phyloP scores from a whole-genome alignment of 2,888 invertebrate species.

The Hemistola chrysoprasaria region DNA sequence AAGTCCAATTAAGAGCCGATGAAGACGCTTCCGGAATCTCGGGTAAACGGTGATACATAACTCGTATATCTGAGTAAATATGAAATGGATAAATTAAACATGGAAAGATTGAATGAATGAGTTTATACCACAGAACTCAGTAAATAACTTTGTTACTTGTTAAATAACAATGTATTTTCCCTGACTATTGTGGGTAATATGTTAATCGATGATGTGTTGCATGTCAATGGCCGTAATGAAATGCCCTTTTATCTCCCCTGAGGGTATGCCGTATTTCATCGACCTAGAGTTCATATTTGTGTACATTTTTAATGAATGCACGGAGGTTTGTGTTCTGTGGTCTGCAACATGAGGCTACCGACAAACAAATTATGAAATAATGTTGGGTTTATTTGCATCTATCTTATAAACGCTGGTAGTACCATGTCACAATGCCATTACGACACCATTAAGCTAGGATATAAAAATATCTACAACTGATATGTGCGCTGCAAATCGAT shows the following conservation, averaged over 20 bases:
- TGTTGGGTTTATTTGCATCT: slow-evolving; percentile 54
- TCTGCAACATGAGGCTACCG: slow-evolving; percentile 41
- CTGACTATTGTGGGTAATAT: slow-evolving; percentile 47
- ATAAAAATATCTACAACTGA: slow-evolving; percentile 1
- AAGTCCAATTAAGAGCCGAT: too few relatives aligned
- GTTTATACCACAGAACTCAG: slow-evolving; percentile 23
- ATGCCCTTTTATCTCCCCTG: slow-evolving; percentile 34
- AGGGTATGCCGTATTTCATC: slow-evolving; percentile 11
- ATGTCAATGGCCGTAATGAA: slow-evolving; percentile 64
- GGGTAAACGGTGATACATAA: too few relatives aligned
- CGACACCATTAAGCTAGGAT: slow-evolving; percentile 9
- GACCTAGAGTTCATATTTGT: slow-evolving; percentile 23
- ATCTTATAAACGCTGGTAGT: slow-evolving; percentile 47
- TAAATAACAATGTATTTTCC: slow-evolving; percentile 45
- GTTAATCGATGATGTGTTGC: slow-evolving; percentile 58
- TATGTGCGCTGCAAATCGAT: too few relatives aligned
- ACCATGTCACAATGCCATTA: slow-evolving; percentile 35
- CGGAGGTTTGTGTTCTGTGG: slow-evolving; percentile 30
- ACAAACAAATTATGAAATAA: slow-evolving; percentile 57
- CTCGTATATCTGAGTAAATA: too few relatives aligned
- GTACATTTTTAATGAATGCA: slow-evolving; percentile 22
- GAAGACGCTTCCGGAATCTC: too few relatives aligned
- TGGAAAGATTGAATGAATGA: slow-evolving; percentile 1
- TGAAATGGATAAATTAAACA: background rate
- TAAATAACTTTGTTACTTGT: slow-evolving; percentile 40